These are phyloP conservation scores for Aquatica leii DNA, from an alignment of 2,888 invertebrate species.

Conservation along the genomic window DNA sequence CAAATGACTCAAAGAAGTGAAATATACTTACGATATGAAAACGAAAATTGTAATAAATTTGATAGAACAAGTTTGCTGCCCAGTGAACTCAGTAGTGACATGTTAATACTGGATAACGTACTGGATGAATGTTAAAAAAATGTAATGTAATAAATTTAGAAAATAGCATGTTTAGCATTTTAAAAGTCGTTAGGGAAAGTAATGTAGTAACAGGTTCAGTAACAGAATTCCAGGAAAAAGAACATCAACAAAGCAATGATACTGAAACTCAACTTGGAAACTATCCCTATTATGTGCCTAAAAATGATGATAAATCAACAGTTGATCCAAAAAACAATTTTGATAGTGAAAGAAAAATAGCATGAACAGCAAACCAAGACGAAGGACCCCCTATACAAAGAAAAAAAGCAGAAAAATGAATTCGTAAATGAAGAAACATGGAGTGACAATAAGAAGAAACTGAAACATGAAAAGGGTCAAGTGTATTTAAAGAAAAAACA, in stretches of 20 bases:
- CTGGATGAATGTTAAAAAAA: not conserved
- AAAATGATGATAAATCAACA: not conserved
- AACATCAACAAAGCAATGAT: too few relatives aligned
- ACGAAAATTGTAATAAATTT: too few relatives aligned
- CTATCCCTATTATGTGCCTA: not conserved
- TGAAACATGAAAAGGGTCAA: not conserved
- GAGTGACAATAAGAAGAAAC: not conserved
- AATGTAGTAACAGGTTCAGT: not conserved
- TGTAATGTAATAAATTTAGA: not conserved
- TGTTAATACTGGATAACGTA: not conserved
- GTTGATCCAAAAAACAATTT: not conserved
- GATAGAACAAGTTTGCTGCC: too few relatives aligned
- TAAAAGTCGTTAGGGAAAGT: not conserved
- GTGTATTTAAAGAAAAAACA: not conserved
- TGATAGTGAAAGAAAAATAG: too few relatives aligned
- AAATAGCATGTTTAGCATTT: not conserved
- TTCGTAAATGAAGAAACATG: not conserved
- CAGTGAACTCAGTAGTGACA: too few relatives aligned
- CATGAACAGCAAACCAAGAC: too few relatives aligned
- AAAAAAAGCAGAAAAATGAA: not conserved
- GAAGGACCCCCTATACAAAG: not conserved
- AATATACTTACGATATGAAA: not conserved
- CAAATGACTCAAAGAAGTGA: not conserved
- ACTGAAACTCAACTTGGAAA: not conserved
- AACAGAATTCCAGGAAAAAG: too few relatives aligned